Base-by-base conservation (phyloP, 2,888 invertebrate genomes). In the Eueremaeus valkanovi region DNA sequence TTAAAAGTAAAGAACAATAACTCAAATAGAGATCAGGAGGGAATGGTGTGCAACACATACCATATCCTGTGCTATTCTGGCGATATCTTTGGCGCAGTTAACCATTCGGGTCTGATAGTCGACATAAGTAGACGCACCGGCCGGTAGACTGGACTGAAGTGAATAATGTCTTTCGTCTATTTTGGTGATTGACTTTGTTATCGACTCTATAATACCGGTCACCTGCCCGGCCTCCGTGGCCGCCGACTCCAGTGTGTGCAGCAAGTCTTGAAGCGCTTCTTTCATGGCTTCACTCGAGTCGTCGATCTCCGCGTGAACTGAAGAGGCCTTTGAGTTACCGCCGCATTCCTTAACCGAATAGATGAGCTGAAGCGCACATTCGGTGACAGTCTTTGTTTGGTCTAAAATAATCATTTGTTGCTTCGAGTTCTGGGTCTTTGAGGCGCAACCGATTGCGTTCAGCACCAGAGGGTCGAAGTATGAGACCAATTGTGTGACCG, bases 91-190 rank as follows among this genome's bases (percentile, higher is more conserved):
- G 31, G 94, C 91, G 68, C 90, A 89, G 78, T 90, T 91, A 33
- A 98, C 95, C 96, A 99, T 98, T 77, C 95, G 87, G 0, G 97
- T 95, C 85, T 99, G 99, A 83, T 93, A 96, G 85, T 97, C 96
- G 3, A 95, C 97, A 84, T 92, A 98, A 1, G 84, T 74, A 3
- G 42, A 42, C 18, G 36, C 27, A 58, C 68, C 68, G 13, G 45
- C 29, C 0, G 73, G 49, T 8, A 40, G 33, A 6, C 45, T 55
- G 0, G 63, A 61, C 18, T 16, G 40, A 6, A 11, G 18, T 24
- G 31, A 29, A 58, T 72, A 72, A 33, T 72, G 68, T 40, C 72
- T 70, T 73, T 74, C 91, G 0, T 92, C 90, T 76, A 94, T 86
- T 0, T 90, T 85, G 0, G 89, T 90, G 83, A 95, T 92, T n/a